A percentile compares a stretch with the other conserved stretches of the same genome.
These are phyloP conservation scores for Pedetes capensis DNA, from an alignment of 2,113 vertebrate genomes.

Conservation along the genomic window DNA sequence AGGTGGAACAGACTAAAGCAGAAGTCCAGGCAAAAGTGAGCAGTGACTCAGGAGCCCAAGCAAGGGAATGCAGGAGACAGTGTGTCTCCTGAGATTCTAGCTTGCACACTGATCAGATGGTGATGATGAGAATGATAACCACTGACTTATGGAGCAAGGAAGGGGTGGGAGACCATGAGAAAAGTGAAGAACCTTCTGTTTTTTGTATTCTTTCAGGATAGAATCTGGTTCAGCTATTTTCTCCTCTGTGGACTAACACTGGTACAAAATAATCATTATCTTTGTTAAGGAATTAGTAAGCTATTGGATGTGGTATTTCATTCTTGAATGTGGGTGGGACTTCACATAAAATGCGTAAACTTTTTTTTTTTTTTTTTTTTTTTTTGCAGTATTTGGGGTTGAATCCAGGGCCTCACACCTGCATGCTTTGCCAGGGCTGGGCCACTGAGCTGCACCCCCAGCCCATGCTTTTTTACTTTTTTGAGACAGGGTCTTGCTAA, in stretches of 20 bases:
- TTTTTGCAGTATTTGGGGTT: too few species aligned
- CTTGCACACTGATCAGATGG: not conserved
- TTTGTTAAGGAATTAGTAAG: constrained; percentile 22
- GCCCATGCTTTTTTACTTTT: too few species aligned
- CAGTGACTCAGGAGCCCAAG: not conserved
- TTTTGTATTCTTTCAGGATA: not conserved
- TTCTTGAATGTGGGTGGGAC: not conserved
- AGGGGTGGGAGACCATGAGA: not conserved
- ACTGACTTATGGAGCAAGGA: not conserved
- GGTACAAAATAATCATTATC: not conserved
- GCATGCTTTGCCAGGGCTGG: too few species aligned
- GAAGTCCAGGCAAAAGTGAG: not conserved
- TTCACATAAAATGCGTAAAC: not conserved
- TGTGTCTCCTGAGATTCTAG: not conserved
- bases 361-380: too few species aligned
- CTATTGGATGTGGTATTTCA: not conserved
- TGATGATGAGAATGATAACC: not conserved
- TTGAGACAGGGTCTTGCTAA: too few species aligned
- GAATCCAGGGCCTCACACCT: too few species aligned
- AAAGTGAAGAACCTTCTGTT: not conserved
- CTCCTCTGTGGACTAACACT: not conserved
- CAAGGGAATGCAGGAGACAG: not conserved
- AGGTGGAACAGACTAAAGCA: not conserved
- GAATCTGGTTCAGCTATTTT: not conserved
- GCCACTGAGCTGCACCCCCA: too few species aligned